These are phyloP conservation scores for Sebastes trivittatus DNA, from an alignment of 2,797 vertebrate species.

Conservation along the genomic window DNA sequence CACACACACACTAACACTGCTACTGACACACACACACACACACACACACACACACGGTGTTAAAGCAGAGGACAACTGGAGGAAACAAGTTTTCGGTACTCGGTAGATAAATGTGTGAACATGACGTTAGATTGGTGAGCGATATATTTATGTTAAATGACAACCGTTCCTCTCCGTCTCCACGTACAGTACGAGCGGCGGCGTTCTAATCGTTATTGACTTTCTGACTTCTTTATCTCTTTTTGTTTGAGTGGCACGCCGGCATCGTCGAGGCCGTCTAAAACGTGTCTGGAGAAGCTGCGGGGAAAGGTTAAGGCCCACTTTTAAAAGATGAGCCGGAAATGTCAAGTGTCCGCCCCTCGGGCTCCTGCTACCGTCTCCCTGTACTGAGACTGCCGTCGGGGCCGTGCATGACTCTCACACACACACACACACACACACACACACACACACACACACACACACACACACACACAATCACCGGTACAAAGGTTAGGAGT, in stretches of 20 bases:
- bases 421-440: neutral
- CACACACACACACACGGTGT: neutral
- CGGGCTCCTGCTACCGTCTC: conserved; percentile 64
- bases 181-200: neutral
- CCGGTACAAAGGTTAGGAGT: conserved; percentile 69
- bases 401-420: conserved; percentile 45
- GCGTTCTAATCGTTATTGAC: conserved; percentile 22
- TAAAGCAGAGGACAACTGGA: conserved; percentile 13
- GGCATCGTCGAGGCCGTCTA: conserved; percentile 56
- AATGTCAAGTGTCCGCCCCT: conserved; percentile 82
- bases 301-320: conserved; percentile 80
- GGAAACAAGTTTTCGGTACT: conserved; percentile 17
- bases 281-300: conserved; percentile 76
- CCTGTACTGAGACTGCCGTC: conserved; percentile 57
- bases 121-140: neutral
- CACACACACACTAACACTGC: conserved; percentile 14
- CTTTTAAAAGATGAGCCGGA: conserved; percentile 80
- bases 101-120: neutral
- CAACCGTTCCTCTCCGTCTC: neutral
- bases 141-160: neutral
- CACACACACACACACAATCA: no score
- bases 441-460: no score
- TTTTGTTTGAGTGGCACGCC: conserved; percentile 52
- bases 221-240: conserved; percentile 32
- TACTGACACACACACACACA: neutral